Conservation (phyloP, 2,888 invertebrate species). For the Lithosia quadra region DNA sequence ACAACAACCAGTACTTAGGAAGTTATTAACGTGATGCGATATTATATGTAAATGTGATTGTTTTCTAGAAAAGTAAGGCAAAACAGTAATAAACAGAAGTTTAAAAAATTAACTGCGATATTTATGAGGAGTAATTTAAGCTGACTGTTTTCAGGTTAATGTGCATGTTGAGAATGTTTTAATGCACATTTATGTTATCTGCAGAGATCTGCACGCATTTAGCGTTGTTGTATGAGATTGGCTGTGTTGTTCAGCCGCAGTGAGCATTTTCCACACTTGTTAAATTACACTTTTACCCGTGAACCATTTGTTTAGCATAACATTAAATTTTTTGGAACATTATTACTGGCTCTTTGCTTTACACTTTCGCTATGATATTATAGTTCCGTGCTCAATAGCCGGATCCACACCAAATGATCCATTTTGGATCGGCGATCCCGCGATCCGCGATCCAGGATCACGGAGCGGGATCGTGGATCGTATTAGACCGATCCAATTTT, state of each 20-base stretch:
- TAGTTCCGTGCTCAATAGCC: background rate
- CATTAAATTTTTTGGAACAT: background rate
- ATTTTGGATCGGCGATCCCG: too few species aligned
- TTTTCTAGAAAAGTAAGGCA: slow-evolving; percentile 51
- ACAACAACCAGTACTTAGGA: slow-evolving; percentile 20
- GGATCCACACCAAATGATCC: too few species aligned
- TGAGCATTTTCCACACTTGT: slow-evolving; percentile 29
- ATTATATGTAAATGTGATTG: slow-evolving; percentile 49
- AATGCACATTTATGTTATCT: slow-evolving; percentile 47
- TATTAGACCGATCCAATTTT: too few species aligned
- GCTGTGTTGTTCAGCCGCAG: slow-evolving; percentile 24
- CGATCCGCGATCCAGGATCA: too few species aligned
- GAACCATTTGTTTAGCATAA: slow-evolving; percentile 3
- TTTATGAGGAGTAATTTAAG: slow-evolving; percentile 54
- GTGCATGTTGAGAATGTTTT: slow-evolving; percentile 50
- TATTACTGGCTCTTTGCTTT: background rate
- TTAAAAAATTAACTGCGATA: slow-evolving; percentile 49
- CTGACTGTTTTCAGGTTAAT: slow-evolving; percentile 61
- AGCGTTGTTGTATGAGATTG: slow-evolving; percentile 27
- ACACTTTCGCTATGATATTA: slow-evolving; percentile 29
- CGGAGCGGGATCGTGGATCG: too few species aligned
- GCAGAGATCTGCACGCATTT: slow-evolving; percentile 41
- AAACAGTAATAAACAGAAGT: slow-evolving; percentile 46
- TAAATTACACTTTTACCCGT: slow-evolving; percentile 34
- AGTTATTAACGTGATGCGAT: slow-evolving; percentile 11